Evolutionary conservation across 37 sponge, comb jelly and placozoan species (phyloP).

Genomic region (Corticium candelabrum): DNA sequence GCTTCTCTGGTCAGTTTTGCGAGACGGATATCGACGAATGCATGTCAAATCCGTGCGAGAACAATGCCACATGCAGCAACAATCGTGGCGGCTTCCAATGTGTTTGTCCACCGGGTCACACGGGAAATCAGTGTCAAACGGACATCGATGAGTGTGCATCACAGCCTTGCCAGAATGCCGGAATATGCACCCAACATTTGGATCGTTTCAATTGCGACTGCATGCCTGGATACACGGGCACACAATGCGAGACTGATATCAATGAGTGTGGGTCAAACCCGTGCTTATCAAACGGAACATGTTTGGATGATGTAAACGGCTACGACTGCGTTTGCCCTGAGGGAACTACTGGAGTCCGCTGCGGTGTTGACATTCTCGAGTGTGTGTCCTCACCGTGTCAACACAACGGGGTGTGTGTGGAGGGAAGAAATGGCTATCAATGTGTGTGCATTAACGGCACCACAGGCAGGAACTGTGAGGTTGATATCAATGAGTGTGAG

Average conservation of each 20-base stretch:
- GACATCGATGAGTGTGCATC: neutral
- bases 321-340: neutral
- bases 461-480: neutral
- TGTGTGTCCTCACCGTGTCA: neutral
- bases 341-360: neutral
- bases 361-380: neutral
- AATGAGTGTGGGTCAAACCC: neutral
- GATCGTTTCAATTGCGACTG: neutral
- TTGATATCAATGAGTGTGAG: neutral
- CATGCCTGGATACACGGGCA: neutral
- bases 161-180: neutral
- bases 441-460: neutral
- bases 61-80: slow-evolving; percentile 1
- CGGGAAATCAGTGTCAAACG: neutral
- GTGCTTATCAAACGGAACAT: neutral
- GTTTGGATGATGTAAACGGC: neutral
- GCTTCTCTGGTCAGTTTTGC: neutral
- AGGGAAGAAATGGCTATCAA: too few relatives aligned
- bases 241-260: neutral
- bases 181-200: neutral
- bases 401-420: too few relatives aligned
- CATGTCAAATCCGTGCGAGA: neutral
- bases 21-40: neutral
- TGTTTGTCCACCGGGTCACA: neutral
- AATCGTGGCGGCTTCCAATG: neutral